Evolutionary conservation across 2,888 invertebrate genomes (phyloP), one percentile per base, ranked within the genome.

Genomic region (Standfussiana lucernea): DNA sequence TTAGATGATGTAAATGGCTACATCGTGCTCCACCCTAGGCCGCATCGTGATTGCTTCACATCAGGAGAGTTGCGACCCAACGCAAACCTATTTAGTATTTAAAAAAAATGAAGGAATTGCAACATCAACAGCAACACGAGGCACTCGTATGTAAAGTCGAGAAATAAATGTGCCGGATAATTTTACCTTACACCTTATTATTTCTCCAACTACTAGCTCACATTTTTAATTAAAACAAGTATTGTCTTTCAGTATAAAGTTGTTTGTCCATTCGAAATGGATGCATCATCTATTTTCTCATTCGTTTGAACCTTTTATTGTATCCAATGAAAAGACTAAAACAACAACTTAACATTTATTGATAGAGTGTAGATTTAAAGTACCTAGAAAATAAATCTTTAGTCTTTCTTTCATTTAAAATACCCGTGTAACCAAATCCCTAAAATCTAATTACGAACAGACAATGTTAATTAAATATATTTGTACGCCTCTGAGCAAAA

Each of bases 361-460:
- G 42, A 45, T 2, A 8, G 50, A 50, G 28, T 56, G 56, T 56
- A 28, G 28, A 56, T 28, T 11, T 56, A 32, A 32, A 32, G 32
- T 13, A 59, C 32, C 32, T 6, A 56, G 18, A 32, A 59, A 59
- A 32, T 32, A 32, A 59, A 59, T 32, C 8, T 7, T 59, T 1
- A 21, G 21, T 10, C 10, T 61, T 32, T 21, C 59, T 21, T 61
- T 21, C 4, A 35, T 61, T 56, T 32, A 61, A 61, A 64, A 74
- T 37, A 45, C 24, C 37, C n/a, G 24, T 28, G 24, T 61, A 79
- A 47, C 10, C 0, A 24, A 47, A 62, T 10, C 18, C 13, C 21
- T 15, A n/a, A 66, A 50, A 61, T 61, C 37, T 59, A 74, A 86
- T 70, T 62, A 77, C n/a, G n/a, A n/a, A n/a, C n/a, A n/a, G n/a